phyloP scores from a whole-genome alignment of 2,888 invertebrate species.

The Chaetoderma sp. region DNA sequence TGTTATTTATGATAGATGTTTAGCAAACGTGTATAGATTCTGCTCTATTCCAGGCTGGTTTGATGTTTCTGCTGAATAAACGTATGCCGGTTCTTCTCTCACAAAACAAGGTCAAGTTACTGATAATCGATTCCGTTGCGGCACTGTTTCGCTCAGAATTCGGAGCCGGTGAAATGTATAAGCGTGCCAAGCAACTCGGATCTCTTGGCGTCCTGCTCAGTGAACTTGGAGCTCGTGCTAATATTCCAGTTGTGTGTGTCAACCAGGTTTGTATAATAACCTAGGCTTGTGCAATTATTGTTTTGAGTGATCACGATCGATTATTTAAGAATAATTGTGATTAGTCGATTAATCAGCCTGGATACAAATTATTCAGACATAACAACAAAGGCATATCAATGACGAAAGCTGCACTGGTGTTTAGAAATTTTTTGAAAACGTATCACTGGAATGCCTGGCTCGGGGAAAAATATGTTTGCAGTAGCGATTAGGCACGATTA shows the following conservation, averaged over 20 bases:
- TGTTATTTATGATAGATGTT: too few relatives aligned
- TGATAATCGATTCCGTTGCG: slow-evolving; percentile 82
- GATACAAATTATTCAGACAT: too few relatives aligned
- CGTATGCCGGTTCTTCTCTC: slow-evolving; percentile 74
- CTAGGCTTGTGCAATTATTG: too few relatives aligned
- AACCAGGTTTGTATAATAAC: slow-evolving; percentile 76
- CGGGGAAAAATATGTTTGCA: not conserved
- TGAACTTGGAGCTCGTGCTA: slow-evolving; percentile 72
- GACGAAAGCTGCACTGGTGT: too few relatives aligned
- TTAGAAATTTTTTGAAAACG: too few relatives aligned
- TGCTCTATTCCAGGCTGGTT: slow-evolving; percentile 49
- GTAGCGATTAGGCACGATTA: too few relatives aligned
- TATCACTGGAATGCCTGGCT: too few relatives aligned
- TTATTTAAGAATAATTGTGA: too few relatives aligned
- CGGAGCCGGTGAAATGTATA: slow-evolving; percentile 71
- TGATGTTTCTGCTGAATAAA: slow-evolving; percentile 67
- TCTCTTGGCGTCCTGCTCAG: slow-evolving; percentile 74
- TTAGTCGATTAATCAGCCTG: too few relatives aligned
- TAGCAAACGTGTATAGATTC: not conserved
- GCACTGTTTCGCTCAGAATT: slow-evolving; percentile 76
- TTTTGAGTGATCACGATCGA: too few relatives aligned
- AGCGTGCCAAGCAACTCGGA: slow-evolving; percentile 59
- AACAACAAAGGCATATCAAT: too few relatives aligned
- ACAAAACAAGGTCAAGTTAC: slow-evolving; percentile 73
- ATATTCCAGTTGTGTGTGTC: slow-evolving; percentile 77